Base-by-base conservation (phyloP, 1,140 invertebrate genomes). In the Drosophila mayri region DNA sequence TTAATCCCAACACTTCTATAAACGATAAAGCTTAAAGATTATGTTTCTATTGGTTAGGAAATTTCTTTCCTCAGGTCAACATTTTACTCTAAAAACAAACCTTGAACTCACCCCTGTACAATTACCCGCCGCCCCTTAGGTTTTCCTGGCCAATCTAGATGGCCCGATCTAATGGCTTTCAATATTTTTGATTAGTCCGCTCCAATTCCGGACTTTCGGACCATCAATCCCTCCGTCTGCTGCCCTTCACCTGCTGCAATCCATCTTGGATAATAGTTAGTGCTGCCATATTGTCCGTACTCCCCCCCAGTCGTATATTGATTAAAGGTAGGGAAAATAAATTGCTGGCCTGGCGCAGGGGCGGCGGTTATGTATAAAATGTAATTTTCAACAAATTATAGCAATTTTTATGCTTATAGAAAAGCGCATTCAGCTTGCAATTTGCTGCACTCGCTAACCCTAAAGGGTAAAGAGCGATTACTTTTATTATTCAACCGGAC, bases 401-500 rank as follows among this genome's bases (percentile, higher is more conserved):
- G 91, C 84, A 92, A 91, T 92, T 92, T 92, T 86, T 79, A 81
- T 85, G 85, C 81, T 90, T 88, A 90, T 90, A 90, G 85, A 90
- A 90, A 90, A 85, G 81, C 71, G 80, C 85, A 79, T 75, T 75
- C 70, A 88, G 59, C 47, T 81, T 46, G 85, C 86, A 90, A 90
- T 90, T 90, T 90, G 81, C 85, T 90, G 38, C 67, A 90, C 76
- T 87, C 70, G 78, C 66, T 90, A 90, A 90, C 87, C 90, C 90
- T 88, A 83, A 91, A 92, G 91, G 91, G 91, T 91, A 92, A 90
- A 86, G 79, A 70, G 87, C 90, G 91, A 92, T 92, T 90, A 92
- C 90, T 92, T 92, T 88, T 88, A 92, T 91, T 91, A 91, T 86
- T 79, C 65, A 58, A 62, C 54, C 64, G 66, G 62, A 62, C 64